Evolutionary conservation across 2,888 invertebrate species (phyloP).

Genomic region (Opisthograptis luteolata): DNA sequence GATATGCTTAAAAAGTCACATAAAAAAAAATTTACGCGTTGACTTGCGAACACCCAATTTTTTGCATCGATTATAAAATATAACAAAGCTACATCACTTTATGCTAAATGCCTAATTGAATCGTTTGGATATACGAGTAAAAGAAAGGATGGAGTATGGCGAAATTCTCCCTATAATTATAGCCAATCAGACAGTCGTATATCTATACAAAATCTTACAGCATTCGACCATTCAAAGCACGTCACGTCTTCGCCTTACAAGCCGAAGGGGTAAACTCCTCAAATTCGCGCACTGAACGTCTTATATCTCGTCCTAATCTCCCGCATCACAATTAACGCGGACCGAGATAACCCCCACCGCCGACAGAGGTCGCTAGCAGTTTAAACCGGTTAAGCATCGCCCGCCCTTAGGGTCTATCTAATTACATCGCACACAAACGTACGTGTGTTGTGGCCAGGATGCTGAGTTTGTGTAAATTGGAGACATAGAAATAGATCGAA

Average conservation of each 20-base stretch:
- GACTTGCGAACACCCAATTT: too few relatives aligned
- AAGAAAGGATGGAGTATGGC: too few relatives aligned
- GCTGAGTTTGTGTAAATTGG: conserved; percentile 26
- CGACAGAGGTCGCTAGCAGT: conserved; percentile 79
- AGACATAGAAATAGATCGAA: conserved; percentile 16
- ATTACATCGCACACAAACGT: conserved; percentile 69
- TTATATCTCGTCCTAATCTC: conserved; percentile 78
- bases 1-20: too few relatives aligned
- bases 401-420: conserved; percentile 81
- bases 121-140: too few relatives aligned
- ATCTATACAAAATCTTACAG: not conserved
- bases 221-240: conserved; percentile 31
- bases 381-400: conserved; percentile 79
- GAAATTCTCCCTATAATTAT: too few relatives aligned
- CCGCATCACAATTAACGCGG: conserved; percentile 83
- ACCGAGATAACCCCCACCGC: conserved; percentile 82
- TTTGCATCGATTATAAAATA: too few relatives aligned
- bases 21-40: too few relatives aligned
- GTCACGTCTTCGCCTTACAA: conserved; percentile 48
- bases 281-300: conserved; percentile 48
- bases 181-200: not conserved
- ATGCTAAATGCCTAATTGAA: too few relatives aligned
- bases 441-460: conserved; percentile 36
- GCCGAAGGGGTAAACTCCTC: conserved; percentile 43
- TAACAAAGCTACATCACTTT: too few relatives aligned